Evolutionary conservation across 2,113 vertebrate species (phyloP).

Genomic region (Cyprinus carpio): DNA sequence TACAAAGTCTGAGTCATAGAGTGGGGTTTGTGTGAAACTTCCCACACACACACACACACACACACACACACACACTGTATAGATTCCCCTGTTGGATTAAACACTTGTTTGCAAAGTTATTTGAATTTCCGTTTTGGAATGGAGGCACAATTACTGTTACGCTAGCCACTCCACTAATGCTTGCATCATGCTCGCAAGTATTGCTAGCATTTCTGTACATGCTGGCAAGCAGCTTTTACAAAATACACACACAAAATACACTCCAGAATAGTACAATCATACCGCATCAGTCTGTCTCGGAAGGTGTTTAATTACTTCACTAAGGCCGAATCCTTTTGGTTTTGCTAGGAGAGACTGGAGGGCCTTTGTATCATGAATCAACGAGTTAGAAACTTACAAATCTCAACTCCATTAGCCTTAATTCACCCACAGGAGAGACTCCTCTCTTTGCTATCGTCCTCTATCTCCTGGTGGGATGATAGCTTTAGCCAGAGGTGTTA

Average conservation of each 20-base stretch:
- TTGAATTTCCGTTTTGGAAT: slow-evolving; percentile 37
- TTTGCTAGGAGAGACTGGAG: slow-evolving; percentile 45
- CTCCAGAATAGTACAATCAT: slow-evolving; percentile 53
- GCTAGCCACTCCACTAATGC: slow-evolving; percentile 8
- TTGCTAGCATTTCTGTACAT: slow-evolving; percentile 1
- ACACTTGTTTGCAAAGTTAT: slow-evolving; percentile 39
- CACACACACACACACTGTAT: too few relatives aligned
- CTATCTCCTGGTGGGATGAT: slow-evolving; percentile 60
- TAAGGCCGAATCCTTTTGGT: slow-evolving; percentile 59
- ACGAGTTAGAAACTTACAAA: slow-evolving; percentile 48
- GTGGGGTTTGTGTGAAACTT: not conserved
- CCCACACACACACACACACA: too few relatives aligned
- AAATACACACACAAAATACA: slow-evolving; percentile 38
- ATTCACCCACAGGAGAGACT: slow-evolving; percentile 24
- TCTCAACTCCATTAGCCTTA: slow-evolving; percentile 32
- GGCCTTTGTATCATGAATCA: slow-evolving; percentile 56
- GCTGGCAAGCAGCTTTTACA: slow-evolving; percentile 12
- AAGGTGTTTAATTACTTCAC: slow-evolving; percentile 57
- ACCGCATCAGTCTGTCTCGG: slow-evolving; percentile 45
- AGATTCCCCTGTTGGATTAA: slow-evolving; percentile 29
- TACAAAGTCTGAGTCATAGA: not conserved
- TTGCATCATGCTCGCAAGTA: slow-evolving; percentile 38
- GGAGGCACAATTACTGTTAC: slow-evolving; percentile 35
- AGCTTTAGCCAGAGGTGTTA: slow-evolving; percentile 62
- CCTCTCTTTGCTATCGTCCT: slow-evolving; percentile 33